phyloP scores from a whole-genome alignment of 2,888 invertebrate species.

The Danaus chrysippus region DNA sequence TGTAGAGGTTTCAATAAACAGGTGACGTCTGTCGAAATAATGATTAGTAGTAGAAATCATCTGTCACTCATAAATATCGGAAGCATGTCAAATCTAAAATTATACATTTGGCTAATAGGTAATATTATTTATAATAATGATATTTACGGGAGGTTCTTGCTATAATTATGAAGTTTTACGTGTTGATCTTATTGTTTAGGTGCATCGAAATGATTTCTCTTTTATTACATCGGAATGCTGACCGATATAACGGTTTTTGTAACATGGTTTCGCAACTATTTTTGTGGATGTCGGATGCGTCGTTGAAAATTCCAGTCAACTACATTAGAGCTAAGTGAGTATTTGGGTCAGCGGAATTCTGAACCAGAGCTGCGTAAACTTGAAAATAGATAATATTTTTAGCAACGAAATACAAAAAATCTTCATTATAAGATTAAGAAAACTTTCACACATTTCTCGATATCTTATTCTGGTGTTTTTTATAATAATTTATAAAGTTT shows the following conservation, averaged over 20 bases:
- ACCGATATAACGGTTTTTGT: constrained; percentile 37
- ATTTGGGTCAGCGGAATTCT: constrained; percentile 66
- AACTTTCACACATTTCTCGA: neutral
- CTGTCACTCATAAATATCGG: neutral
- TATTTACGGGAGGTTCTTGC: neutral
- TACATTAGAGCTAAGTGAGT: constrained; percentile 49
- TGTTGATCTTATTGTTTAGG: neutral
- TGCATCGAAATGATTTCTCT: too few species aligned
- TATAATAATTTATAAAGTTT: neutral
- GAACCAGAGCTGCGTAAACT: constrained; percentile 63
- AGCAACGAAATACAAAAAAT: constrained; percentile 45
- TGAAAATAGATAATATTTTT: constrained; percentile 71
- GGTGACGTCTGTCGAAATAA: neutral
- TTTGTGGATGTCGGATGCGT: constrained; percentile 33
- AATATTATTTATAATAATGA: neutral
- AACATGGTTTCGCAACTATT: constrained; percentile 35
- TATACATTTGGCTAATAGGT: neutral
- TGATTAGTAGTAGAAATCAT: neutral
- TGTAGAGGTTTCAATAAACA: too few species aligned
- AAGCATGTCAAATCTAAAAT: neutral
- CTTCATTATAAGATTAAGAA: neutral
- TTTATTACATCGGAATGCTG: neutral
- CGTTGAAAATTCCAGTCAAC: constrained; percentile 49
- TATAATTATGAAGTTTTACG: neutral
- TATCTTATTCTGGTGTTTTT: neutral